Conservation (phyloP, 2,888 invertebrate species). For the Drosophila leonis region DNA sequence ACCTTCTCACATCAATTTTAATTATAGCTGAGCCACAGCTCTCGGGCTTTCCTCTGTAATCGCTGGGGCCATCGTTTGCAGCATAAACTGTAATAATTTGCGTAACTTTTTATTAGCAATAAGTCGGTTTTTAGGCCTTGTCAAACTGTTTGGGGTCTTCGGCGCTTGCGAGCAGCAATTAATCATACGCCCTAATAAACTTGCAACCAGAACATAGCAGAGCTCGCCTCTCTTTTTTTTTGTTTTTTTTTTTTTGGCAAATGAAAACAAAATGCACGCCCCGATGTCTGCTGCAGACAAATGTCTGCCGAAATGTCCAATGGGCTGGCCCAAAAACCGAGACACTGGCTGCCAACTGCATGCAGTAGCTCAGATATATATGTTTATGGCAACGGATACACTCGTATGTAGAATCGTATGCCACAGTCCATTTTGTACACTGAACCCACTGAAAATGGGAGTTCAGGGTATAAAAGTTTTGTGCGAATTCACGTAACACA, state of each 20-base stretch:
- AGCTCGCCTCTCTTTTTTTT: constrained; percentile 33
- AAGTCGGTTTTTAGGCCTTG: constrained; percentile 24
- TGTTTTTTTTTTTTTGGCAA: constrained; percentile 50
- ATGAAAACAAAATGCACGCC: constrained; percentile 78
- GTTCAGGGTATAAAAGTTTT: background rate
- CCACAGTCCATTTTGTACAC: constrained; percentile 1
- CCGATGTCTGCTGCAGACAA: constrained; percentile 74
- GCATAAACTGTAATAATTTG: constrained; percentile 66
- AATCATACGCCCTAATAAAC: constrained; percentile 77
- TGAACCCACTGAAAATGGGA: background rate
- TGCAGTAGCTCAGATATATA: constrained; percentile 30
- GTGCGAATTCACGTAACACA: background rate
- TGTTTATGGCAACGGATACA: background rate
- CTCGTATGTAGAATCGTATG: constrained; percentile 21
- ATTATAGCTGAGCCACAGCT: constrained; percentile 41
- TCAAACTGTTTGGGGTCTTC: constrained; percentile 24
- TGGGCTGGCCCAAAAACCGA: constrained; percentile 58
- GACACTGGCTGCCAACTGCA: constrained; percentile 63
- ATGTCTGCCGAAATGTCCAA: constrained; percentile 75
- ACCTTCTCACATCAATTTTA: constrained; percentile 58
- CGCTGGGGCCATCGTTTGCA: constrained; percentile 50
- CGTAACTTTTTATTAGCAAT: constrained; percentile 56
- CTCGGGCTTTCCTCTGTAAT: constrained; percentile 1
- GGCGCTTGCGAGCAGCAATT: constrained; percentile 68
- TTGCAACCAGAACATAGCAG: constrained; percentile 58